Base-by-base conservation (phyloP, 2,113 vertebrate species). In the Nothobranchius kuhntae region DNA sequence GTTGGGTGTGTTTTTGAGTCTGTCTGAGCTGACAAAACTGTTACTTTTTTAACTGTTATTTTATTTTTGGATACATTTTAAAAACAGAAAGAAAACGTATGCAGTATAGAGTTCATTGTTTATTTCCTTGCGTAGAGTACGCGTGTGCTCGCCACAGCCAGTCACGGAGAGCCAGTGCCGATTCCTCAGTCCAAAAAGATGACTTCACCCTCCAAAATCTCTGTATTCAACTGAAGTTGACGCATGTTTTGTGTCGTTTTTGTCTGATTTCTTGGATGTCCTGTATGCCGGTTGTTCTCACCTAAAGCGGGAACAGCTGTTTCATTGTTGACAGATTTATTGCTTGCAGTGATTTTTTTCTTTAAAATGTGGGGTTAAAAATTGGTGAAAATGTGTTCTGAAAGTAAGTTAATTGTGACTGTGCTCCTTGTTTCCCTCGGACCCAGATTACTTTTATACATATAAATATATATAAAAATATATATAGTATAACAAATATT, bases 321-420 rank as follows among this genome's bases (percentile, higher is more conserved):
- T 89, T 87, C 78, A 89, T 83, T 87, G 83, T 91, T 36, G 86
- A 87, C 83, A 81, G 77, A 82, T 81, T 60, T 89, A 82, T 90
- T 89, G 87, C 87, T 89, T 91, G 87, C 90, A 86, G 87, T 90
- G 84, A 80, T 86, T 87, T 79, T 86, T 86, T 73, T 89, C 86
- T 47, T 82, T 86, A 87, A 82, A 86, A 87, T 89, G 86, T 89
- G 89, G 84, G 85, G 79, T 88, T 80, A 76, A 88, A 40, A 85
- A 71, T 84, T 82, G 82, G 77, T 91, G 67, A 86, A 83, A 84
- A 70, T 79, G 77, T 86, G 70, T 87, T 76, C 81, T 71, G 84
- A 83, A 89, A 88, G 88, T 86, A 73, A 79, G 83, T 84, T 82
- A 73, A 65, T 88, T 73, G 86, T 91, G 86, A 81, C 86, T 78